These are phyloP conservation scores for Diabrotica undecimpunctata DNA, from an alignment of 1,140 invertebrate genomes.

Conservation along the genomic window DNA sequence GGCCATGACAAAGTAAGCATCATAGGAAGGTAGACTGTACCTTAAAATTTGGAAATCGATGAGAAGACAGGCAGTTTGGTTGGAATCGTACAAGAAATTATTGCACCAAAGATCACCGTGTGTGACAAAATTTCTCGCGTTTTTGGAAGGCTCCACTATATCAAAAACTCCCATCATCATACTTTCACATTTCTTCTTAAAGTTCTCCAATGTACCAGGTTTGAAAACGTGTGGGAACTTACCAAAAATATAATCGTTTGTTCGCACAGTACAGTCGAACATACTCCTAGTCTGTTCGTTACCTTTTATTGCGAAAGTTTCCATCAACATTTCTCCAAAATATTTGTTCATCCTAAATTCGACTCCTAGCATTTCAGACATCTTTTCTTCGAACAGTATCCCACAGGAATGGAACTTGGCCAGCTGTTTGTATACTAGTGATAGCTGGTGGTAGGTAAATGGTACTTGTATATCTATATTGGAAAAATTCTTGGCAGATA, in stretches of 20 bases:
- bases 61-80: background rate
- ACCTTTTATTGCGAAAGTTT: background rate
- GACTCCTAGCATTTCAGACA: background rate
- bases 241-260: background rate
- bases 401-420: background rate
- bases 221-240: background rate
- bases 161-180: background rate
- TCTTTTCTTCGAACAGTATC: background rate
- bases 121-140: background rate
- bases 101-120: constrained; percentile 1
- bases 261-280: background rate
- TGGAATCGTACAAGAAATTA: background rate
- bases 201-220: background rate
- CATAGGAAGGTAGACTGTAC: background rate
- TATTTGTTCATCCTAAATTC: background rate
- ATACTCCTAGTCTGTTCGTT: background rate
- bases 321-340: background rate
- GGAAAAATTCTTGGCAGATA: background rate
- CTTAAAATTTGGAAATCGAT: background rate
- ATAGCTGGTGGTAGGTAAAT: background rate
- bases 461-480: background rate
- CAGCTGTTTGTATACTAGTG: background rate
- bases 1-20: background rate
- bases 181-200: background rate
- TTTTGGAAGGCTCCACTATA: background rate